Evolutionary conservation across 1,140 invertebrate species (phyloP).

Genomic region (Diploscapter pachys): DNA sequence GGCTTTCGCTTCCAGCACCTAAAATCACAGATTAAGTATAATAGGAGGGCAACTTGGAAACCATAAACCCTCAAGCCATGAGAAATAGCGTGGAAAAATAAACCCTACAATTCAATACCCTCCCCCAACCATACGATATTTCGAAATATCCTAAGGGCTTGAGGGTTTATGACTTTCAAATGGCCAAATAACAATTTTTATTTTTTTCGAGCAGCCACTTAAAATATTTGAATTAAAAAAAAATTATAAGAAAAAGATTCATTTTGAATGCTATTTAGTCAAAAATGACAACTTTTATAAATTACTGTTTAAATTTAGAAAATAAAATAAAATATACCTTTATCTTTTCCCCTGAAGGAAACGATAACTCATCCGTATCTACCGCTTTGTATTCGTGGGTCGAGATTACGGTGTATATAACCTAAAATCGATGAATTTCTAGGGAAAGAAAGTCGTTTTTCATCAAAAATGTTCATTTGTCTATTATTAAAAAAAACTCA

Average conservation of each 20-base stretch:
- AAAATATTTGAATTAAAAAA: too few relatives aligned
- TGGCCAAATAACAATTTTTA: too few relatives aligned
- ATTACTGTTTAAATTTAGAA: too few relatives aligned
- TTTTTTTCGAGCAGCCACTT: too few relatives aligned
- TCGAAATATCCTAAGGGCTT: too few relatives aligned
- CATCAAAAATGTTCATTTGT: conserved; percentile 1
- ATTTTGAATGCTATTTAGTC: background rate
- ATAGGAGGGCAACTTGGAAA: too few relatives aligned
- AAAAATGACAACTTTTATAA: background rate
- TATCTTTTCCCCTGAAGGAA: conserved; percentile 90
- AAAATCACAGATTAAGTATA: conserved; percentile 38
- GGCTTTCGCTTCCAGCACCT: conserved; percentile 90
- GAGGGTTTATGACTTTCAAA: too few relatives aligned
- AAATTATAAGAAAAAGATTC: background rate
- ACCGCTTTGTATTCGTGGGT: conserved; percentile 92
- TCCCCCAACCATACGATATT: too few relatives aligned
- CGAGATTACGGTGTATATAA: conserved; percentile 73
- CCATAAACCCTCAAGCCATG: too few relatives aligned
- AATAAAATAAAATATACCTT: conserved; percentile 3
- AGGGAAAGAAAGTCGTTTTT: conserved; percentile 7
- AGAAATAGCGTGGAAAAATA: too few relatives aligned
- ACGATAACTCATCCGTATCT: conserved; percentile 88
- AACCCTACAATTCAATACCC: too few relatives aligned
- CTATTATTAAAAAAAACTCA: conserved; percentile 12
- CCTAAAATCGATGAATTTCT: conserved; percentile 4